Evolutionary conservation across 2,113 vertebrate genomes (phyloP).

Genomic region (Plecotus auritus): DNA sequence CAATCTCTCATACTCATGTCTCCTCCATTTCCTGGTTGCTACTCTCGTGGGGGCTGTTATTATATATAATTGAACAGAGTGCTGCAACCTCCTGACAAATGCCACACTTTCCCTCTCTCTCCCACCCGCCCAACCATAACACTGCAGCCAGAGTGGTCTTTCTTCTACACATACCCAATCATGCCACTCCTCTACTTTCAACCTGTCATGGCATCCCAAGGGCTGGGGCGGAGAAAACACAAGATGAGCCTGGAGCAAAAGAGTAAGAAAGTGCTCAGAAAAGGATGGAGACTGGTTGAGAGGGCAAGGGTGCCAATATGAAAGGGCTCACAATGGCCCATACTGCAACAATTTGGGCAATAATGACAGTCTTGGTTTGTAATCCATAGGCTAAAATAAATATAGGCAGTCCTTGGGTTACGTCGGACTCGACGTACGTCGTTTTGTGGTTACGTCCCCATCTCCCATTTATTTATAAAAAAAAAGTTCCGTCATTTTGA

Average conservation of each 20-base stretch:
- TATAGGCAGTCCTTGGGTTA: too few relatives aligned
- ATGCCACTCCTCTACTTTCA: background rate
- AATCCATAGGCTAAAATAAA: background rate
- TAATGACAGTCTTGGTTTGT: background rate
- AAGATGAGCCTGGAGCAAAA: background rate
- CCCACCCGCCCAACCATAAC: too few relatives aligned
- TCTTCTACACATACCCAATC: background rate
- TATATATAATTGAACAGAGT: background rate
- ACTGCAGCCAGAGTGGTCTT: background rate
- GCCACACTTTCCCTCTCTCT: background rate
- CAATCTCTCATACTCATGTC: background rate
- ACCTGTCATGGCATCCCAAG: background rate
- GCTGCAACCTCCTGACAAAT: background rate
- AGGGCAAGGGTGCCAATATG: background rate
- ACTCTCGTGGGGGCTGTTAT: background rate
- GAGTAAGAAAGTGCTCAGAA: background rate
- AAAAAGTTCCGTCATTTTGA: too few relatives aligned
- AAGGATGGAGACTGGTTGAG: background rate
- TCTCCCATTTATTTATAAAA: too few relatives aligned
- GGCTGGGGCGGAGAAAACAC: background rate
- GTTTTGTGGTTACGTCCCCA: too few relatives aligned
- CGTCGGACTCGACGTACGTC: too few relatives aligned
- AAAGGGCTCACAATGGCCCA: background rate
- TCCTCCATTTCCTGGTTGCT: background rate
- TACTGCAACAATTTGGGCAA: background rate